Conservation (phyloP, 2,888 invertebrate species). For the Andrena camellia region DNA sequence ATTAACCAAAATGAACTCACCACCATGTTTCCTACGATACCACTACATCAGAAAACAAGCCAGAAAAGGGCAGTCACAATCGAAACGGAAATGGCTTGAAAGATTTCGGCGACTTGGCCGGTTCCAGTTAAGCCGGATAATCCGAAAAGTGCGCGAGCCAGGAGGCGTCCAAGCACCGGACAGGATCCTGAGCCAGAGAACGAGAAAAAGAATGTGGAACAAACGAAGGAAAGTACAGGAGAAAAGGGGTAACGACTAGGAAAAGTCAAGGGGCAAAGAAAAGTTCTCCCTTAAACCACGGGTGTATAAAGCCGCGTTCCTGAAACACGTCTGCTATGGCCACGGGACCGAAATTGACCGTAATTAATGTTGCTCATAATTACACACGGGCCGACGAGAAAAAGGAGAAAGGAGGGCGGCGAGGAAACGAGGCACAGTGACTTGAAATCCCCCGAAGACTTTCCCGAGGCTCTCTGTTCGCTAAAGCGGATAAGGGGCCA, state of each 20-base stretch:
- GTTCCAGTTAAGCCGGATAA: constrained; percentile 60
- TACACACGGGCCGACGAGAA: constrained; percentile 16
- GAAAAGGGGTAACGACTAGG: not conserved
- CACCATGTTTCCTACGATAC: not conserved
- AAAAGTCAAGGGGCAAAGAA: not conserved
- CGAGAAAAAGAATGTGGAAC: not conserved
- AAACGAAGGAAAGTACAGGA: not conserved
- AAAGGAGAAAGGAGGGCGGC: not conserved
- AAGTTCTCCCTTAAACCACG: not conserved
- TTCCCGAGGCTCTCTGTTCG: constrained; percentile 25
- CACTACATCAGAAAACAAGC: not conserved
- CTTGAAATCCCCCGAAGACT: constrained; percentile 45
- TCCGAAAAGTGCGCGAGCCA: constrained; percentile 53
- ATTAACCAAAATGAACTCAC: too few relatives aligned
- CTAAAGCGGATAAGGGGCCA: constrained; percentile 51
- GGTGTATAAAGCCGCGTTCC: not conserved
- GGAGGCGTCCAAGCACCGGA: constrained; percentile 24
- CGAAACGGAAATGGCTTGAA: constrained; percentile 10
- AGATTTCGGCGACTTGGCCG: constrained; percentile 52
- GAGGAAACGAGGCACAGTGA: not conserved
- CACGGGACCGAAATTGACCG: constrained; percentile 19
- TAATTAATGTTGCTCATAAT: constrained; percentile 29
- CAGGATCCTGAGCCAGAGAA: constrained; percentile 8
- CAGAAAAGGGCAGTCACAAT: not conserved
- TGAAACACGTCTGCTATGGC: not conserved